A percentile compares a stretch with the other conserved stretches of the same genome.
phyloP scores from a whole-genome alignment of 2,888 invertebrate genomes.

The Megastigmus dorsalis region DNA sequence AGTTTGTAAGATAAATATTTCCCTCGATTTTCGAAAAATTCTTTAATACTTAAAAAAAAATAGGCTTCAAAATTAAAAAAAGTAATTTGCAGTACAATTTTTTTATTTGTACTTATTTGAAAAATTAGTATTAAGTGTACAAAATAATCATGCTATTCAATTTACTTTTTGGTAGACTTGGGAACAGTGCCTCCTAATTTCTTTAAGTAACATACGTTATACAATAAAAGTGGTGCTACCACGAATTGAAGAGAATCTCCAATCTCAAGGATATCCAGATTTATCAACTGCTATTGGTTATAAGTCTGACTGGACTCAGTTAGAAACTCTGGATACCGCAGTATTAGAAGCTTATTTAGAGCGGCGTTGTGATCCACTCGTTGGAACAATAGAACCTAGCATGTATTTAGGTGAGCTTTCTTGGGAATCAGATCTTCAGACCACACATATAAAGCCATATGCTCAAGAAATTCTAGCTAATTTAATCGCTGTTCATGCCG shows the following conservation, averaged over 20 bases:
- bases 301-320: slow-evolving; percentile 78
- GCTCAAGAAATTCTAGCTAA: slow-evolving; percentile 92
- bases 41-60: neutral
- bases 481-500: slow-evolving; percentile 85
- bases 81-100: too few relatives aligned
- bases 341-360: slow-evolving; percentile 90
- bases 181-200: slow-evolving; percentile 89
- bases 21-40: neutral
- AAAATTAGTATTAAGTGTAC: too few relatives aligned
- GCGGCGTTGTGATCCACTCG: slow-evolving; percentile 93
- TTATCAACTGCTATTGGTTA: slow-evolving; percentile 70
- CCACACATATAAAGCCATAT: slow-evolving; percentile 88
- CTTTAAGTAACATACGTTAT: slow-evolving; percentile 92
- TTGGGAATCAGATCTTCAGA: slow-evolving; percentile 86
- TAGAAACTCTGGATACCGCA: slow-evolving; percentile 78
- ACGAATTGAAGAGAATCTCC: slow-evolving; percentile 81
- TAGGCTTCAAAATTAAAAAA: slow-evolving; percentile 13
- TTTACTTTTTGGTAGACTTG: slow-evolving; percentile 77
- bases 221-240: slow-evolving; percentile 85
- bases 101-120: too few relatives aligned
- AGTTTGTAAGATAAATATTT: too few relatives aligned
- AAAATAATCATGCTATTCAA: slow-evolving; percentile 5
- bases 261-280: slow-evolving; percentile 84
- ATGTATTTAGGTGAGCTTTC: slow-evolving; percentile 94
- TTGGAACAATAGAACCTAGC: slow-evolving; percentile 96